Evolutionary conservation across 2,888 invertebrate species (phyloP).

Genomic region (Macrosiphum euphorbiae): DNA sequence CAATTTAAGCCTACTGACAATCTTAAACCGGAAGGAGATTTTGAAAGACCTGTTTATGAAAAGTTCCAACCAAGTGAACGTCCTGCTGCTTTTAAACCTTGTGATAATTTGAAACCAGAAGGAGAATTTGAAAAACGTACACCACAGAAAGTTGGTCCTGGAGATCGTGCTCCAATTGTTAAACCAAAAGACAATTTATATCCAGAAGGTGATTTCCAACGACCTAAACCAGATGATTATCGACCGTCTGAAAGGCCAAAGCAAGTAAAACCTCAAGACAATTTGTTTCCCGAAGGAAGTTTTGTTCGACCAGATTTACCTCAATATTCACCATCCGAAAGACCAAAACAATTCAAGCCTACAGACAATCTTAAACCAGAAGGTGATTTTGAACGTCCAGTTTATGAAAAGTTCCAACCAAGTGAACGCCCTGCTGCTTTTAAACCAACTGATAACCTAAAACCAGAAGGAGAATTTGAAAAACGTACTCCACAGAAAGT

Average conservation of each 20-base stretch:
- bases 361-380: constrained; percentile 68
- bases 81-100: constrained; percentile 71
- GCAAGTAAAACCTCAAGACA: constrained; percentile 72
- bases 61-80: constrained; percentile 74
- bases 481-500: constrained; percentile 71
- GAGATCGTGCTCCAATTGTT: constrained; percentile 74
- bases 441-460: constrained; percentile 72
- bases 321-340: constrained; percentile 69
- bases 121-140: constrained; percentile 71
- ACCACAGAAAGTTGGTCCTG: constrained; percentile 71
- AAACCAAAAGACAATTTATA: constrained; percentile 76
- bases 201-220: constrained; percentile 70
- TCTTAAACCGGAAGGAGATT: constrained; percentile 71
- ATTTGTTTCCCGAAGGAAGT: constrained; percentile 71
- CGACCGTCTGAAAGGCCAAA: constrained; percentile 70
- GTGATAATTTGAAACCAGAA: constrained; percentile 73
- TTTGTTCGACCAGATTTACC: constrained; percentile 70
- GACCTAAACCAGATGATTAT: constrained; percentile 69
- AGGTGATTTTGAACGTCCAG: constrained; percentile 70
- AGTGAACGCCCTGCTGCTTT: constrained; percentile 73
- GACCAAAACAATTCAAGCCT: constrained; percentile 69
- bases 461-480: constrained; percentile 74
- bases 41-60: constrained; percentile 70
- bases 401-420: constrained; percentile 71
- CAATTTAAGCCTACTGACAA: constrained; percentile 73